Evolutionary conservation across 1,140 invertebrate species (phyloP).

Genomic region (Caenorhabditis inopinata): DNA sequence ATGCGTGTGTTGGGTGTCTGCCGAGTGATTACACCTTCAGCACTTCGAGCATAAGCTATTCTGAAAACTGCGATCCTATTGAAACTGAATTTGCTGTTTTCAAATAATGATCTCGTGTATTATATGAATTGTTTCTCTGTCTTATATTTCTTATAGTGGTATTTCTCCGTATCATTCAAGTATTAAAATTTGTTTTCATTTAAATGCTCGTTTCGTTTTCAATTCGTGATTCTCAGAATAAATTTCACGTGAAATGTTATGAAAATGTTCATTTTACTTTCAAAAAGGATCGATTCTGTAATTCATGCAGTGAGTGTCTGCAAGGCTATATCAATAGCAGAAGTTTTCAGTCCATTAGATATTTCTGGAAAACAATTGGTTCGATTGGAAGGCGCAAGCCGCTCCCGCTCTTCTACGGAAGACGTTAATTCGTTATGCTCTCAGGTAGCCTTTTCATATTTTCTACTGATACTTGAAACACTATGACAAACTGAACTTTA

Average conservation of each 20-base stretch:
- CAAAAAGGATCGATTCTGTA: too few species aligned
- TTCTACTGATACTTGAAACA: too few species aligned
- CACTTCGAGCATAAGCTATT: neutral
- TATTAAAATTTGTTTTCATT: too few species aligned
- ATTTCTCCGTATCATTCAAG: too few species aligned
- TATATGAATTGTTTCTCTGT: too few species aligned
- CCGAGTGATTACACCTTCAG: constrained; percentile 11
- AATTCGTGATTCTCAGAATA: too few species aligned
- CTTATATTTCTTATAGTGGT: too few species aligned
- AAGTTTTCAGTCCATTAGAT: neutral
- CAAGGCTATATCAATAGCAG: neutral
- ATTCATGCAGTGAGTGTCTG: neutral
- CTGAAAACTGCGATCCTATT: neutral
- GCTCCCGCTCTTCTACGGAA: neutral
- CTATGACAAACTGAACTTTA: too few species aligned
- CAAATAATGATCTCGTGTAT: neutral
- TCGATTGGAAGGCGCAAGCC: neutral
- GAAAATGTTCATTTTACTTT: too few species aligned
- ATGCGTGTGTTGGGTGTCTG: neutral
- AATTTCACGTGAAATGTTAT: too few species aligned
- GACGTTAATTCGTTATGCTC: constrained; percentile 10
- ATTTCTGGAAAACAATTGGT: neutral
- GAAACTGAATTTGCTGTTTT: neutral
- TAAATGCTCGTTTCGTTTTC: too few species aligned
- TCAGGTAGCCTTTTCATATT: neutral